Conservation (phyloP, 2,888 invertebrate genomes). For the Pteria penguin region DNA sequence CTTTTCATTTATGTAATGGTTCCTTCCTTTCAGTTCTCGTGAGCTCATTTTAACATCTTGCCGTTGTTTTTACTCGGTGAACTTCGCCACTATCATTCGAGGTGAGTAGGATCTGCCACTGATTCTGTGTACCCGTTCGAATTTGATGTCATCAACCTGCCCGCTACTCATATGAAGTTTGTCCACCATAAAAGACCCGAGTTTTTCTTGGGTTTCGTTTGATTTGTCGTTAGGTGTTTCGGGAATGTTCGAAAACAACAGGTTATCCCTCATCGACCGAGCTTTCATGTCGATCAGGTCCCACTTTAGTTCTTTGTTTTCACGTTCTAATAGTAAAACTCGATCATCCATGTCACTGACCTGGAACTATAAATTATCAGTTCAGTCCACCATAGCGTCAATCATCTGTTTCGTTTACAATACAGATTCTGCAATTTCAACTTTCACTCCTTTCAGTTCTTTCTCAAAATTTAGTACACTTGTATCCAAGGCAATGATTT, state of each 20-base stretch:
- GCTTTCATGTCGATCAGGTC: not conserved
- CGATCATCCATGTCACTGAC: not conserved
- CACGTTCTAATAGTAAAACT: not conserved
- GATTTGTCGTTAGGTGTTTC: not conserved
- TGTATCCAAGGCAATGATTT: no score
- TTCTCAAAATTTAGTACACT: no score
- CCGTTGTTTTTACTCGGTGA: not conserved
- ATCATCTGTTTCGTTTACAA: not conserved
- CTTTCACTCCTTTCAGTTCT: not conserved
- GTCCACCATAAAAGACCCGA: not conserved
- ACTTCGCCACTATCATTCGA: not conserved
- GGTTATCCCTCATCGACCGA: not conserved
- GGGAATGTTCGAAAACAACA: not conserved
- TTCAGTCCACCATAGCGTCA: not conserved
- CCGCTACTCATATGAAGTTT: not conserved
- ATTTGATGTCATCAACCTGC: not conserved
- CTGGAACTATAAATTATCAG: not conserved
- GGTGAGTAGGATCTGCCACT: not conserved
- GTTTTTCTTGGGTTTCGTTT: not conserved
- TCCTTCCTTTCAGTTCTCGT: not conserved
- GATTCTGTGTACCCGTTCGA: not conserved
- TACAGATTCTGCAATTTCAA: not conserved
- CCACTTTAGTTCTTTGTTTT: not conserved
- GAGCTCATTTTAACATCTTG: not conserved
- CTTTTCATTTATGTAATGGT: not conserved